phyloP scores from a whole-genome alignment of 2,113 vertebrate species.

The Microcebus lehilahytsara region DNA sequence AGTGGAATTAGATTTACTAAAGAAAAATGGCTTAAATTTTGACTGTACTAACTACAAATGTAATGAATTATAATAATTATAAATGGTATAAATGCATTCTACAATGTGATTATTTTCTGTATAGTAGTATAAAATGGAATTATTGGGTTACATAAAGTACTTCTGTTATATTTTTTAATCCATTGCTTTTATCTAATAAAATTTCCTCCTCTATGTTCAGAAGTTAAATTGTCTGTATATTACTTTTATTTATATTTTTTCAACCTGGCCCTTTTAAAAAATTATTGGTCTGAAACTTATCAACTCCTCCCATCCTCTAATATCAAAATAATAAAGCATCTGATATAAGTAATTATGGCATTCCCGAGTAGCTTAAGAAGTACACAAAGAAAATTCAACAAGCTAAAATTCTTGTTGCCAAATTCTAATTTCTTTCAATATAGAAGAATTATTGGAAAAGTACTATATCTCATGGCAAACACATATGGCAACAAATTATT shows the following conservation, averaged over 20 bases:
- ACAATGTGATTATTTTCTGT: conserved; percentile 77
- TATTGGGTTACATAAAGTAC: conserved; percentile 50
- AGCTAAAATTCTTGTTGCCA: conserved; percentile 40
- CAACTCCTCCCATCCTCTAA: background rate
- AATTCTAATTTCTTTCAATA: conserved; percentile 48
- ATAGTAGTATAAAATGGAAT: conserved; percentile 62
- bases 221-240: conserved; percentile 73
- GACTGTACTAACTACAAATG: conserved; percentile 71
- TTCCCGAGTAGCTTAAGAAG: conserved; percentile 29
- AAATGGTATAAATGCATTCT: conserved; percentile 42
- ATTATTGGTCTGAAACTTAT: conserved; percentile 33
- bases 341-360: conserved; percentile 25
- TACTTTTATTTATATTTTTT: conserved; percentile 60
- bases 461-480: conserved; percentile 18
- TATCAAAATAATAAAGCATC: conserved; percentile 41
- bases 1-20: conserved; percentile 49
- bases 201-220: conserved; percentile 61
- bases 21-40: conserved; percentile 73
- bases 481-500: background rate
- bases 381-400: conserved; percentile 2
- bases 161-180: conserved; percentile 68
- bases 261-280: conserved; percentile 51
- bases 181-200: conserved; percentile 72
- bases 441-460: conserved; percentile 25
- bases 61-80: conserved; percentile 55